Conservation (phyloP, 1,140 invertebrate species). For the Anoplophora glabripennis region DNA sequence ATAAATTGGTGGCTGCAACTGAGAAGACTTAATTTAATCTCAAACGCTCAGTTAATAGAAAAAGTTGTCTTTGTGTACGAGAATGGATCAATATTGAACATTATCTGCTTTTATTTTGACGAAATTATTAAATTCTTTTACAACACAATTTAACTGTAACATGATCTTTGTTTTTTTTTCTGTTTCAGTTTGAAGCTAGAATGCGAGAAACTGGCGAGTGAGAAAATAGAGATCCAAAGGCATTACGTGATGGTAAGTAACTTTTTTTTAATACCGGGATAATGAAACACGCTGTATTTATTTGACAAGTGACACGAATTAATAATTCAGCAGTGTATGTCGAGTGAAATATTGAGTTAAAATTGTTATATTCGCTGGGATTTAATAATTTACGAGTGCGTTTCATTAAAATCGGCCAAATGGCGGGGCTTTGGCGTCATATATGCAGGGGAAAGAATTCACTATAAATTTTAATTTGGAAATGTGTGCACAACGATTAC, state of each 20-base stretch:
- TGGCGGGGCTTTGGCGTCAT: conserved; percentile 14
- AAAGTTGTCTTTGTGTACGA: no score
- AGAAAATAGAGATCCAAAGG: conserved; percentile 98
- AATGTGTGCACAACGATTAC: conserved; percentile 17
- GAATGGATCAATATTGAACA: no score
- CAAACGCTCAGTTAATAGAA: no score
- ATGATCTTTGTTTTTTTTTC: conserved; percentile 39
- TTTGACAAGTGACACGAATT: not conserved
- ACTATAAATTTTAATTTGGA: conserved; percentile 21
- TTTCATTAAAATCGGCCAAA: conserved; percentile 18
- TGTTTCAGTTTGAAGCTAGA: conserved; percentile 79
- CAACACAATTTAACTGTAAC: not conserved
- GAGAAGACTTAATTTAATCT: no score
- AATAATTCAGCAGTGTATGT: not conserved
- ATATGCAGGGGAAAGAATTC: conserved; percentile 12
- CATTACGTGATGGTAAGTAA: conserved; percentile 96
- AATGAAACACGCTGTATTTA: not conserved
- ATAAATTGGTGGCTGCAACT: no score
- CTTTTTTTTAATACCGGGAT: conserved; percentile 9
- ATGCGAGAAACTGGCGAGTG: conserved; percentile 94
- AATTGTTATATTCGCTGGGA: not conserved
- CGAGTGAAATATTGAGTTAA: conserved; percentile 8
- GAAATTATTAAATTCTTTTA: not conserved
- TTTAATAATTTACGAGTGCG: conserved; percentile 12
- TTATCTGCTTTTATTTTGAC: not conserved